phyloP scores from a whole-genome alignment of 2,888 invertebrate species.

The Cerastis rubricosa region DNA sequence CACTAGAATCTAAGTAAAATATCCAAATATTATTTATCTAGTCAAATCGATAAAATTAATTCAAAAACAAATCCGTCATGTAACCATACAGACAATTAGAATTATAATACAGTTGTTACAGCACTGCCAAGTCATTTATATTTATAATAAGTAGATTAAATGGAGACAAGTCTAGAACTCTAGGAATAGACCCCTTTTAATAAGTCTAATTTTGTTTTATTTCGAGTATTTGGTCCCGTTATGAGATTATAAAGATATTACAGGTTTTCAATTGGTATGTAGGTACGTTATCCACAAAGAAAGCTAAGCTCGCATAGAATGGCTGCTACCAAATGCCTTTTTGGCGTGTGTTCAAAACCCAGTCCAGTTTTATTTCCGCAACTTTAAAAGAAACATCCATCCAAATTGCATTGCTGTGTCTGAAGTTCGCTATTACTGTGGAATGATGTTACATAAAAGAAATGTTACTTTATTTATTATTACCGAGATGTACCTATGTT shows the following conservation, averaged over 20 bases:
- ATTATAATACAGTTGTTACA: constrained; percentile 80
- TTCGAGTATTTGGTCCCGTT: constrained; percentile 27
- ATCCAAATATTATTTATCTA: constrained; percentile 49
- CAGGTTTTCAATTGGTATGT: constrained; percentile 44
- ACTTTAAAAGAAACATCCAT: constrained; percentile 69
- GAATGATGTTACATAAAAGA: constrained; percentile 59
- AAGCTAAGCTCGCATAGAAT: constrained; percentile 64
- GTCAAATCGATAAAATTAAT: constrained; percentile 46
- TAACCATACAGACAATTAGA: constrained; percentile 63
- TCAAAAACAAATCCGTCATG: constrained; percentile 60
- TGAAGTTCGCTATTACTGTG: constrained; percentile 59
- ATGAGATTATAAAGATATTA: constrained; percentile 44
- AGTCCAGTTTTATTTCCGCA: constrained; percentile 67
- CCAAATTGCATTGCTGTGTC: constrained; percentile 66
- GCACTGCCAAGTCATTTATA: constrained; percentile 87
- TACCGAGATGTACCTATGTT: constrained; percentile 30
- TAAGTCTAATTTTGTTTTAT: constrained; percentile 61
- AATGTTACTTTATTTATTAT: constrained; percentile 55
- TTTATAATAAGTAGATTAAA: constrained; percentile 76
- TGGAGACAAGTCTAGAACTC: constrained; percentile 72
- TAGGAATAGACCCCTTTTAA: constrained; percentile 68
- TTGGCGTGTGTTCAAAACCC: constrained; percentile 77
- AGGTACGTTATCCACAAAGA: constrained; percentile 62
- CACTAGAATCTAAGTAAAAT: constrained; percentile 56
- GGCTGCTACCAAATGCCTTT: constrained; percentile 69